Base-by-base conservation (phyloP, 30 jellyfish, hydroid and myxozoan genomes). In the Aurelia sp. region DNA sequence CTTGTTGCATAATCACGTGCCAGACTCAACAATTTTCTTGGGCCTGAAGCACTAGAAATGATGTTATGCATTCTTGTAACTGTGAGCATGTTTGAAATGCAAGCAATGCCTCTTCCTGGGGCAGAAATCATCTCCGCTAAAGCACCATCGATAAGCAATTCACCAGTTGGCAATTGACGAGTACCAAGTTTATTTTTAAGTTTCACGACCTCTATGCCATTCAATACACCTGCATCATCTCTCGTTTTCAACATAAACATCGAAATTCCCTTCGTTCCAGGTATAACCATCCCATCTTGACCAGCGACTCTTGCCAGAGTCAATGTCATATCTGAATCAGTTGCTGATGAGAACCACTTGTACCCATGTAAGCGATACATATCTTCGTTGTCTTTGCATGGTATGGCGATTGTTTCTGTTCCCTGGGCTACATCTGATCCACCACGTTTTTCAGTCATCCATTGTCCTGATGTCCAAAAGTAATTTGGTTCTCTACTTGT, bases 391-490 rank as follows among this genome's bases (percentile, higher is more conserved):
- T 64, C 94, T 4, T 23, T 17, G 15, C 58, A 73, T 33, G 74
- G 71, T 9, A 85, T 86, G 15, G 98, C 98, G 11, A 86, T 73
- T 11, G 98, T 91, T 44, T 91, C 96, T 11, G 98, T 91, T 12
- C 89, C 95, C 22, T 27, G 66, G 60, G 96, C 98, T 10, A 88
- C 97, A 81, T 88, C 97, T 33, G 96, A 85, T 19, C 98, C 98
- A 30, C 97, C 98, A 21, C 88, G 78, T 72, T 74, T 93, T 71
- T 93, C 98, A 18, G 98, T 93, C 97, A 93, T 93, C 97, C 98
- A 93, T 64, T 93, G 98, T 17, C 97, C 97, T 48, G 98, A 93
- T 10, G 98, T 92, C 98, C 98, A 92, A 69, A 92, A 92, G 8
- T 44, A 3, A 19, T 69, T 75, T 3, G 96, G 86, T 33, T 92